These are phyloP conservation scores for Ivindomyrus marchei DNA, from an alignment of 2,113 vertebrate genomes.

Conservation along the genomic window DNA sequence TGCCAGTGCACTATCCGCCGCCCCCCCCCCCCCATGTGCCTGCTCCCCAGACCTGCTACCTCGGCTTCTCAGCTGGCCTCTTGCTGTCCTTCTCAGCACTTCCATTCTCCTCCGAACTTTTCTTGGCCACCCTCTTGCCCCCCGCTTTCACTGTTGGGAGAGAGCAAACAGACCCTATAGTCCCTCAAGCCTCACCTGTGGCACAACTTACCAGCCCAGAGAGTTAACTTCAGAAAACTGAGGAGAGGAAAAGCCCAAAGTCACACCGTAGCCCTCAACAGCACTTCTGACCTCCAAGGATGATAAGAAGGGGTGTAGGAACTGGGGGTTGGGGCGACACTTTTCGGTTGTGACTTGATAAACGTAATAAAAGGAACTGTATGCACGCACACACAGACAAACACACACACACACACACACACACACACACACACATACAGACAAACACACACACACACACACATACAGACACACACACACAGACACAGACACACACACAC, in stretches of 20 bases:
- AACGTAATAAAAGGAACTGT: neutral
- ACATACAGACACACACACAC: too few species aligned
- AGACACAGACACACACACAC: too few species aligned
- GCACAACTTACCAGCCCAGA: neutral
- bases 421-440: too few species aligned
- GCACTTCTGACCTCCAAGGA: neutral
- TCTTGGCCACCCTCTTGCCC: constrained; percentile 79
- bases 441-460: too few species aligned
- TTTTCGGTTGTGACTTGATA: neutral
- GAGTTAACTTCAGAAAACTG: neutral
- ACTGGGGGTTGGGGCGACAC: neutral
- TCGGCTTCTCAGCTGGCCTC: constrained; percentile 64
- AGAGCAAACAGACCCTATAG: neutral
- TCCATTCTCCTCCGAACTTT: constrained; percentile 61
- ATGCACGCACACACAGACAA: too few species aligned
- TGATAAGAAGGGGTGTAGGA: neutral
- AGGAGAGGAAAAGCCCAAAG: neutral
- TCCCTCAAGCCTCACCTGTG: neutral
- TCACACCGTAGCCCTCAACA: neutral
- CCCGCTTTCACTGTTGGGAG: constrained; percentile 74
- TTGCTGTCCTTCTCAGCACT: constrained; percentile 63
- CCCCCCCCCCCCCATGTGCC: neutral
- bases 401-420: too few species aligned
- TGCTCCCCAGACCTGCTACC: constrained; percentile 48
- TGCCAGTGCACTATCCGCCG: too few species aligned